Percentiles rank a stretch among this genome's conserved stretches.
phyloP scores from a whole-genome alignment of 2,113 vertebrate genomes.

The Ptilorrhoa leucosticta region DNA sequence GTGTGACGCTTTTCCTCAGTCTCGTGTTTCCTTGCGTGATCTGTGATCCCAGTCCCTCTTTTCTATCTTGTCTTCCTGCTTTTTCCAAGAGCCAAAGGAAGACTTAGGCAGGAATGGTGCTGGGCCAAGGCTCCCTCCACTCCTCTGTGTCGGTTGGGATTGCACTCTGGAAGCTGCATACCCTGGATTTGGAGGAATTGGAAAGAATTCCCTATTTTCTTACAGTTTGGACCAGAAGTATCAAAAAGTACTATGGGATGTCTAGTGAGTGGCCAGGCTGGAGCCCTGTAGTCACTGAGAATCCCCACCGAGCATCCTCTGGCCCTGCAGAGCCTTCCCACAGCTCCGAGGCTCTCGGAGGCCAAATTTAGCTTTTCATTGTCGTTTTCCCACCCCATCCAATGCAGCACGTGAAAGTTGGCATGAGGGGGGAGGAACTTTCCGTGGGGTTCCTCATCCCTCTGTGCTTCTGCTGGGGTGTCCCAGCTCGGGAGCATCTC shows the following conservation, averaged over 20 bases:
- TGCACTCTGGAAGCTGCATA: rapidly evolving
- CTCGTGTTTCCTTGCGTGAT: rapidly evolving
- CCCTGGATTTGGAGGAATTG: rapidly evolving
- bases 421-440: rapidly evolving
- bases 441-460: rapidly evolving
- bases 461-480: not conserved
- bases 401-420: not conserved
- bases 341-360: rapidly evolving
- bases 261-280: not conserved
- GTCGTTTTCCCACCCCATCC: rapidly evolving
- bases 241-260: not conserved
- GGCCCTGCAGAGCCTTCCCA: not conserved
- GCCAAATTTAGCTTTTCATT: not conserved
- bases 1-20: rapidly evolving
- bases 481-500: not conserved
- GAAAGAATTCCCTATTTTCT: not conserved
- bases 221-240: not conserved
- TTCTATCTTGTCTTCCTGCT: not conserved
- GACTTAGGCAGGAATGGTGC: rapidly evolving
- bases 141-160: rapidly evolving
- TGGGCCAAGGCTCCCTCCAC: not conserved
- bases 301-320: rapidly evolving
- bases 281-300: not conserved
- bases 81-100: not conserved
- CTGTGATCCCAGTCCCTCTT: not conserved